phyloP scores from a whole-genome alignment of 2,113 vertebrate genomes.

The Bombycilla garrulus region DNA sequence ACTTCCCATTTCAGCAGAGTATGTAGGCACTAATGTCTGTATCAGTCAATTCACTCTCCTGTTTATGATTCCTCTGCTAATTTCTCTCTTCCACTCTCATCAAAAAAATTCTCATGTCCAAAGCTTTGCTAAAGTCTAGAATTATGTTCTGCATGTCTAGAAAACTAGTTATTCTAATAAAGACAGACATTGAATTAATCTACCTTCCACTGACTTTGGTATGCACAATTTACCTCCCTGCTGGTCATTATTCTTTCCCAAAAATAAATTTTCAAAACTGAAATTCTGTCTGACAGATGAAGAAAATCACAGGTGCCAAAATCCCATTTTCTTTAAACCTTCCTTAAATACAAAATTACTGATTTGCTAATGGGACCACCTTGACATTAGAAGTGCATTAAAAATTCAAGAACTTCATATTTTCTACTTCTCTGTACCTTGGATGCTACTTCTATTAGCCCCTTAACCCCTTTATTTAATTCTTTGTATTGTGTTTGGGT shows the following conservation, averaged over 20 bases:
- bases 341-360: neutral
- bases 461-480: neutral
- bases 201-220: neutral
- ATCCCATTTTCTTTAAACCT: neutral
- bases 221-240: neutral
- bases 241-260: neutral
- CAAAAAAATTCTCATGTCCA: neutral
- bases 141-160: neutral
- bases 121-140: neutral
- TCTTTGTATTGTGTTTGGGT: neutral
- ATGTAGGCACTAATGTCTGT: neutral
- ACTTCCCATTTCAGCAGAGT: neutral
- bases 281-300: neutral
- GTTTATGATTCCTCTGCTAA: neutral
- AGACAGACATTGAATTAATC: neutral
- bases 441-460: neutral
- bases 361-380: neutral
- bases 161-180: constrained; percentile 14
- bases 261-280: neutral
- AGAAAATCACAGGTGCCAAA: neutral
- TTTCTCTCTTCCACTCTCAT: neutral
- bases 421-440: neutral
- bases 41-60: neutral
- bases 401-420: neutral
- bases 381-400: neutral